A percentile compares a stretch with the other conserved stretches of the same genome.
Evolutionary conservation across 2,797 vertebrate genomes (phyloP).

Genomic region (Muscicapa striata): DNA sequence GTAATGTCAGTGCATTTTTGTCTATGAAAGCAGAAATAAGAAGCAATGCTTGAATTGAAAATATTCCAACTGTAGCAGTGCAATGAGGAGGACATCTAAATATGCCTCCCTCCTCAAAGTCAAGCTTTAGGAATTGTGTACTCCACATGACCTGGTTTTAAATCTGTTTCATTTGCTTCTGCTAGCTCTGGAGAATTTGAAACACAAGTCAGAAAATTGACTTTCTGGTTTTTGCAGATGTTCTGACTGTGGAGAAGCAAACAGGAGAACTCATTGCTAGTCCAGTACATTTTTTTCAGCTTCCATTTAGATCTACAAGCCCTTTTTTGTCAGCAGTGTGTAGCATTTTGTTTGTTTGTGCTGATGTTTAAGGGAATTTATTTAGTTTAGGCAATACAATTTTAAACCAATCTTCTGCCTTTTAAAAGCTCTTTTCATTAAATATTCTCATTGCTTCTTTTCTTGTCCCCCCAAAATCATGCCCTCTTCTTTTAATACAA

Average conservation of each 20-base stretch:
- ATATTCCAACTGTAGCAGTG: neutral
- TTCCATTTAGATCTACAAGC: neutral
- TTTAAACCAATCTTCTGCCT: neutral
- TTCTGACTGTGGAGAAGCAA: neutral
- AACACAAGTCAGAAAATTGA: neutral
- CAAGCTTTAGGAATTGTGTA: neutral
- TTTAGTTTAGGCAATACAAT: neutral
- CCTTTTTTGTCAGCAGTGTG: neutral
- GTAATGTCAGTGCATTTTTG: neutral
- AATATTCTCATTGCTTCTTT: neutral
- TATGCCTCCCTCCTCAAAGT: neutral
- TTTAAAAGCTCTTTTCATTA: neutral
- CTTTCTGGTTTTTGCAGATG: neutral
- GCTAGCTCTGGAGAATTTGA: neutral
- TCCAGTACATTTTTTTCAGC: neutral
- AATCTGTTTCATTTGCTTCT: neutral
- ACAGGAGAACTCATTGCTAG: neutral
- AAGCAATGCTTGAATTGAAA: neutral
- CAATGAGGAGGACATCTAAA: neutral
- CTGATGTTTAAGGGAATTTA: neutral
- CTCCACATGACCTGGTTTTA: neutral
- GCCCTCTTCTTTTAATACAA: neutral
- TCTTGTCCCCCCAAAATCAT: rapidly evolving
- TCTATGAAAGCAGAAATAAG: neutral
- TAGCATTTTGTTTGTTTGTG: neutral